Conservation (phyloP, 2,888 invertebrate species). For the Stenotaenia linearis region DNA sequence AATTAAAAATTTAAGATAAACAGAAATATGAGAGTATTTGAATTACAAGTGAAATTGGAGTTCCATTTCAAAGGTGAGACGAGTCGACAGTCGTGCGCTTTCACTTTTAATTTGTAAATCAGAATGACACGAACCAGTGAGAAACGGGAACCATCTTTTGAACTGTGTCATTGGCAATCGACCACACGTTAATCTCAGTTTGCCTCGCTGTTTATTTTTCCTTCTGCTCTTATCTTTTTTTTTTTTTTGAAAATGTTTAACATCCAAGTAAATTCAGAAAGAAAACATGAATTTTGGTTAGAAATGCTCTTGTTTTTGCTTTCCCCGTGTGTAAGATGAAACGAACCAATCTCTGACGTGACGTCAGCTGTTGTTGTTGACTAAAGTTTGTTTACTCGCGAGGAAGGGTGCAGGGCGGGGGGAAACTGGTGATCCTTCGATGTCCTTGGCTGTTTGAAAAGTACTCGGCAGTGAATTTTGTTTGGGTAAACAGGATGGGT, state of each 20-base stretch:
- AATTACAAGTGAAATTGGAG: background rate
- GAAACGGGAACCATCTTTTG: background rate
- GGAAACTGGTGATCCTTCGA: background rate
- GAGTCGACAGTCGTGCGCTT: background rate
- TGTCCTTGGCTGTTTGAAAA: slow-evolving; percentile 10
- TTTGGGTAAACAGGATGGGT: slow-evolving; percentile 2
- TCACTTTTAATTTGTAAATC: background rate
- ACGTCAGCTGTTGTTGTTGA: slow-evolving; percentile 20
- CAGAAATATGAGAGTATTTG: background rate
- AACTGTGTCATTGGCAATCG: background rate
- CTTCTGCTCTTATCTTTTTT: too few species aligned
- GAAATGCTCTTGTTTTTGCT: background rate
- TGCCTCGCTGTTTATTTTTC: background rate
- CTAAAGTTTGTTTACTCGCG: slow-evolving; percentile 13
- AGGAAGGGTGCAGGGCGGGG: background rate
- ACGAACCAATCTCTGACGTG: background rate
- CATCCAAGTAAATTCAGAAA: background rate
- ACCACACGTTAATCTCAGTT: background rate
- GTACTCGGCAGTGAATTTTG: slow-evolving; percentile 19
- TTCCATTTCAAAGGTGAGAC: background rate
- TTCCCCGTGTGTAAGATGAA: background rate
- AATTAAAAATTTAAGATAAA: background rate
- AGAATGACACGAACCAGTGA: background rate
- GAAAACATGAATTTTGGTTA: background rate
- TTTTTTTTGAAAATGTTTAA: background rate